Percentiles rank a stretch among this genome's conserved stretches.
Evolutionary conservation across 2,888 invertebrate genomes (phyloP).

Genomic region (Chironomus tentans): DNA sequence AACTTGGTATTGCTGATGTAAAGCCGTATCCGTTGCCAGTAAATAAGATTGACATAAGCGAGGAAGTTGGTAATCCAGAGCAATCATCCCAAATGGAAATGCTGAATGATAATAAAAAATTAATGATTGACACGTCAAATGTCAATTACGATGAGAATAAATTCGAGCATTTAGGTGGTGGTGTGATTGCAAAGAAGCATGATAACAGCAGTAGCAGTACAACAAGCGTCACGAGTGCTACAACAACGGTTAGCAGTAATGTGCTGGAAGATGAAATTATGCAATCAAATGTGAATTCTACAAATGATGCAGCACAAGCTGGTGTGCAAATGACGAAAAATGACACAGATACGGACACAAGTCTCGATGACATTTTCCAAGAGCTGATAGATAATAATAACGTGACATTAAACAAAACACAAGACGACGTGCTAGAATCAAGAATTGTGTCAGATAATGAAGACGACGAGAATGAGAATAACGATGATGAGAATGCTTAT

Average conservation of each 20-base stretch:
- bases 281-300: conserved; percentile 25
- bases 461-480: conserved; percentile 20
- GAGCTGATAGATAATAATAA: neutral
- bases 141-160: conserved; percentile 31
- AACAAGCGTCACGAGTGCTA: too few species aligned
- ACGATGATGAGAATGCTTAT: too few species aligned
- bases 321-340: neutral
- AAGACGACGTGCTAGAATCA: conserved; percentile 2
- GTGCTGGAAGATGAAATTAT: too few species aligned
- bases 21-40: conserved; percentile 60
- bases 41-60: conserved; percentile 48
- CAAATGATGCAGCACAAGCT: too few species aligned
- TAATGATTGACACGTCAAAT: neutral
- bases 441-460: conserved; percentile 8
- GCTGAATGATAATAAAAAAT: neutral
- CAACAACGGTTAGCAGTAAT: too few species aligned
- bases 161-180: conserved; percentile 41
- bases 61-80: conserved; percentile 35
- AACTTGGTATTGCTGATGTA: conserved; percentile 51
- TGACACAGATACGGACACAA: neutral
- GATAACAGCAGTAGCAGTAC: conserved; percentile 28
- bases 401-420: neutral
- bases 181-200: conserved; percentile 41
- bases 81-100: neutral
- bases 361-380: conserved; percentile 11